Evolutionary conservation across 2,888 invertebrate species (phyloP).

Genomic region (Nomada flava): DNA sequence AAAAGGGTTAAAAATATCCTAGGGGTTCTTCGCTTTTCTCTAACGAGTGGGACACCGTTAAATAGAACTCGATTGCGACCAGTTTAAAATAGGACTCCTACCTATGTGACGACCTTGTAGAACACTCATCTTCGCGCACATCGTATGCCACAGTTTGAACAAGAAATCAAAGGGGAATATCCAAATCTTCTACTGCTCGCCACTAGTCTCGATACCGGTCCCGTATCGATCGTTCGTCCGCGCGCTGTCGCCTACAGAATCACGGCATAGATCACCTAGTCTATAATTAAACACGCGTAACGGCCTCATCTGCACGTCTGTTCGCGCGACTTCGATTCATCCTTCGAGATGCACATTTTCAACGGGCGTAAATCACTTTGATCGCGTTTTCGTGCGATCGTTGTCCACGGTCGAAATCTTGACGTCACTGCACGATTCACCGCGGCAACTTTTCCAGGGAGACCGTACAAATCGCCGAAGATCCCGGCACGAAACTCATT

Average conservation of each 20-base stretch:
- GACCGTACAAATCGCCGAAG: not conserved
- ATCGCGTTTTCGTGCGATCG: not conserved
- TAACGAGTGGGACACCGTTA: constrained; percentile 8
- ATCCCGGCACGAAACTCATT: not conserved
- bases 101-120: constrained; percentile 83
- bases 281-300: constrained; percentile 14
- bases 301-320: not conserved
- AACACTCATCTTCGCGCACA: constrained; percentile 84
- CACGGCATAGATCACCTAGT: constrained; percentile 18
- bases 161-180: constrained; percentile 28
- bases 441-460: not conserved
- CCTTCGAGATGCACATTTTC: not conserved
- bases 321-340: not conserved
- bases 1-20: constrained; percentile 10
- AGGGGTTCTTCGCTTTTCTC: not conserved
- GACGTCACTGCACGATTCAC: constrained; percentile 33
- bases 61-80: not conserved
- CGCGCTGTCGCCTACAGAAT: not conserved
- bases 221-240: constrained; percentile 3
- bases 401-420: not conserved
- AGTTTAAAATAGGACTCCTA: constrained; percentile 66
- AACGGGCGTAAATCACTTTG: not conserved
- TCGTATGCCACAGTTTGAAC: constrained; percentile 65
- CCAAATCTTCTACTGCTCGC: constrained; percentile 23
- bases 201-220: not conserved